Evolutionary conservation across 2,797 vertebrate species (phyloP), one percentile per base, ranked within the genome.

Genomic region (Micromesistius poutassou): DNA sequence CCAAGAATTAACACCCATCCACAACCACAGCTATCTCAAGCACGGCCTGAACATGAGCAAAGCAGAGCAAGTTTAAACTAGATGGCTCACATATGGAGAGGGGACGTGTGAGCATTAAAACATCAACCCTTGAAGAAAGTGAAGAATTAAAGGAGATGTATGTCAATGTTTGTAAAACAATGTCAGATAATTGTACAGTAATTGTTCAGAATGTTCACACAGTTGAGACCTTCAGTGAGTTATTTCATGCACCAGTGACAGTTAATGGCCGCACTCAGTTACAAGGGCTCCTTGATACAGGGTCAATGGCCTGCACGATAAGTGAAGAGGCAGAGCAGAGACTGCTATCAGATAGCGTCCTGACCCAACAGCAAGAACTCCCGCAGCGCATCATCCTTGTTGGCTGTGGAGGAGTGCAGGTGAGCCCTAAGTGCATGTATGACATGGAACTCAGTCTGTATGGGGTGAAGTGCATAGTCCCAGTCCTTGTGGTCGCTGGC

Each of bases 381-480:
- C 8, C 75, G 7, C 22, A 74, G n/a, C 42, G 2, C 1, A 46
- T 79, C 12, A 72, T 77, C 16, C 76, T 36, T 82, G 73, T 79
- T 28, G 75, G 81, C 40, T 82, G 78, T 82, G 81, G 81, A 68
- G 81, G 72, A 38, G 35, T 55, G 38, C 73, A 77, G 10, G 68
- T 42, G 5, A 42, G 28, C 16, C 75, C 68, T n/a, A 82, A 82
- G 25, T 74, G 78, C 14, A 31, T 77, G 72, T 75, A 82, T 38
- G 81, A 82, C 16, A 4, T 77, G 12, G 71, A 70, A 62, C 28
- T 82, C n/a, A 74, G 35, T 36, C 35, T 36, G 35, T 36, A n/a
- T 42, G 74, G 77, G 28, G 50, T 76, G 12, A 77, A 71, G 31
- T 79, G 71, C 71, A 74, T 77, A n/a, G 78, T 79, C 1, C 73